Percentiles rank a stretch among this genome's conserved stretches.
phyloP scores from a whole-genome alignment of 1,140 invertebrate species.

The Drosophila pectinifera region DNA sequence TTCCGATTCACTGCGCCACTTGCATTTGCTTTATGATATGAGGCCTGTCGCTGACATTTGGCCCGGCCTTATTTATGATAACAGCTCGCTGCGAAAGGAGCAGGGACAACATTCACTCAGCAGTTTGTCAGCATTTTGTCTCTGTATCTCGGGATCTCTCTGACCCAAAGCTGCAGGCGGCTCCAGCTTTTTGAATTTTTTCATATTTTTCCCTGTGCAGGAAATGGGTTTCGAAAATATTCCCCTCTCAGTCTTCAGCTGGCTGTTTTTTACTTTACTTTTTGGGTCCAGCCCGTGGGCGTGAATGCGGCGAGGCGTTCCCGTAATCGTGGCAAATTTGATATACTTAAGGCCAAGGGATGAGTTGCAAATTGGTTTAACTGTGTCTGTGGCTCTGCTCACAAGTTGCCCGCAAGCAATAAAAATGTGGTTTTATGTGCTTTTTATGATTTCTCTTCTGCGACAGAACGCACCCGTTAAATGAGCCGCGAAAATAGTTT shows the following conservation, averaged over 20 bases:
- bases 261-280: neutral
- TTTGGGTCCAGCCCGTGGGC: slow-evolving; percentile 50
- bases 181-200: slow-evolving; percentile 43
- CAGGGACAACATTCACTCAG: slow-evolving; percentile 44
- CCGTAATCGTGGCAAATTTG: slow-evolving; percentile 68
- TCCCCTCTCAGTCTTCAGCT: neutral
- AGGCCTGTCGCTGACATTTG: slow-evolving; percentile 77
- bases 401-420: slow-evolving; percentile 58
- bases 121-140: slow-evolving; percentile 83
- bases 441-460: slow-evolving; percentile 49
- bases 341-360: slow-evolving; percentile 54
- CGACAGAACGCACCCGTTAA: slow-evolving; percentile 63
- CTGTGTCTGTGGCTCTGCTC: slow-evolving; percentile 42
- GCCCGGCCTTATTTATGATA: slow-evolving; percentile 80
- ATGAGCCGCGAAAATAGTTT: slow-evolving; percentile 83
- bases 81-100: slow-evolving; percentile 52
- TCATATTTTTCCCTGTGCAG: slow-evolving; percentile 54
- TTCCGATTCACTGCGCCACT: slow-evolving; percentile 74
- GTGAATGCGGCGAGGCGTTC: slow-evolving; percentile 60
- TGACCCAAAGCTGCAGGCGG: slow-evolving; percentile 75
- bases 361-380: slow-evolving; percentile 74
- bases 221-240: slow-evolving; percentile 72
- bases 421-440: slow-evolving; percentile 57
- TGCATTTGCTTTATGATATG: slow-evolving; percentile 82
- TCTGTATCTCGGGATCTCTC: slow-evolving; percentile 32